Percentiles rank a stretch among this genome's conserved stretches.
These are phyloP conservation scores for Odontesthes bonariensis DNA, from an alignment of 2,113 vertebrate genomes.

Conservation along the genomic window DNA sequence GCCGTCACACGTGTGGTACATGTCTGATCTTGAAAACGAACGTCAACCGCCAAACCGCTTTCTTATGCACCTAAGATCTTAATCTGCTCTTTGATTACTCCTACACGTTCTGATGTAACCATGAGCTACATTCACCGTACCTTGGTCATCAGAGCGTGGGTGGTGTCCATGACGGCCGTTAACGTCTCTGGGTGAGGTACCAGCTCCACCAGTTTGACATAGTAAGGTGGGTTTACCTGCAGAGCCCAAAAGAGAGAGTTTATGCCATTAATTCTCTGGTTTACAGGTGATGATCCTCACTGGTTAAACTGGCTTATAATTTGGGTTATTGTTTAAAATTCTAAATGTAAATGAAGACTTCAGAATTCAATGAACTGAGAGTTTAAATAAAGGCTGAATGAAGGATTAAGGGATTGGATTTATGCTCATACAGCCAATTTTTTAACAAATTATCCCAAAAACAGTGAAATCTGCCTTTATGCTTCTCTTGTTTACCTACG, in stretches of 20 bases:
- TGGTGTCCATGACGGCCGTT: conserved; percentile 82
- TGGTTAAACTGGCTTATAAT: neutral
- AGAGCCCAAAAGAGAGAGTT: neutral
- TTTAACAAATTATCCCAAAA: neutral
- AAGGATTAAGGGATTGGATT: neutral
- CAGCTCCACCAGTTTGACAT: conserved; percentile 93
- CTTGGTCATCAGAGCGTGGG: conserved; percentile 88
- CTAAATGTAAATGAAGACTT: no score
- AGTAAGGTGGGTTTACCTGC: conserved; percentile 96
- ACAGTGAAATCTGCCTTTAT: neutral
- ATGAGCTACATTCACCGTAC: conserved; percentile 51
- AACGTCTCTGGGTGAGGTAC: conserved; percentile 94
- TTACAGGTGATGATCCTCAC: neutral
- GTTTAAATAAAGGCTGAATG: neutral
- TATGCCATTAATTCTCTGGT: neutral
- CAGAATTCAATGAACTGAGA: no score
- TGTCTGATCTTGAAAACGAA: conserved; percentile 1
- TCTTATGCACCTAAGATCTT: neutral
- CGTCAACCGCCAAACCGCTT: neutral
- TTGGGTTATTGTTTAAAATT: neutral
- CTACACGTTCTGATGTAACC: neutral
- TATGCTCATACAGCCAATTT: no score
- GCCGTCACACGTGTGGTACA: neutral
- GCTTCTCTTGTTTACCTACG: no score
- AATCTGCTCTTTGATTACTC: neutral